Evolutionary conservation across 2,113 vertebrate species (phyloP), one percentile per base, ranked within the genome.

Genomic region (Merops nubicus): DNA sequence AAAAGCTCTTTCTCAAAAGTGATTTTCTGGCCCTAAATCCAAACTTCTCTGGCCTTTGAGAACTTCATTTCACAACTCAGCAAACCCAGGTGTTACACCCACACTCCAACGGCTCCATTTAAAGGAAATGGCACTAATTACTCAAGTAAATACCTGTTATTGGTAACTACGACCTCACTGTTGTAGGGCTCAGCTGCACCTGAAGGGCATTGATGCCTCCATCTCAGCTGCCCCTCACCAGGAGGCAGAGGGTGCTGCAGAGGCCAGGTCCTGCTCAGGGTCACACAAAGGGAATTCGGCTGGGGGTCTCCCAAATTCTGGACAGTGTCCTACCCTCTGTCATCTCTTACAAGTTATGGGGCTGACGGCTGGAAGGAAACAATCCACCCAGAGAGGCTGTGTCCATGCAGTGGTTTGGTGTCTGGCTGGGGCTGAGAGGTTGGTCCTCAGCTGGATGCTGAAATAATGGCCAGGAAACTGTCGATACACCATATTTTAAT

Each of bases 291-390:
- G 17, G 15, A 34, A 26, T 26, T 65, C 53, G 57, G 45, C 8
- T 0, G 1, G 6, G 23, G 29, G 13, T 9, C 8, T 48, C 42
- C 60, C 54, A 19, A 3, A 21, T 4, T 9, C 20, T 5, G 12
- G 65, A 45, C 43, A 9, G 31, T 14, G 34, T 42, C 17, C 6
- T 4, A 1, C 3, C 25, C 40, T 54, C 25, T 9, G 42, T 4
- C 3, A 0, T 47, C 29, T 42, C 29, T 40, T 6, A n/a, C 15
- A 17, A 11, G 17, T 11, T 17, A 15, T 0, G 9, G 9, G 56
- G 50, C n/a, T 40, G 29, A 38, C 20, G 33, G 47, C 25, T 56
- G n/a, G 31, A 42, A 29, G 28, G 36, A 28, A 48, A 12, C 40
- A 11, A 3, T 36, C 17, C 1, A 0, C 47, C 48, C 31, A 6